Evolutionary conservation across 2,113 vertebrate species (phyloP).

Genomic region (Eolophus roseicapilla): DNA sequence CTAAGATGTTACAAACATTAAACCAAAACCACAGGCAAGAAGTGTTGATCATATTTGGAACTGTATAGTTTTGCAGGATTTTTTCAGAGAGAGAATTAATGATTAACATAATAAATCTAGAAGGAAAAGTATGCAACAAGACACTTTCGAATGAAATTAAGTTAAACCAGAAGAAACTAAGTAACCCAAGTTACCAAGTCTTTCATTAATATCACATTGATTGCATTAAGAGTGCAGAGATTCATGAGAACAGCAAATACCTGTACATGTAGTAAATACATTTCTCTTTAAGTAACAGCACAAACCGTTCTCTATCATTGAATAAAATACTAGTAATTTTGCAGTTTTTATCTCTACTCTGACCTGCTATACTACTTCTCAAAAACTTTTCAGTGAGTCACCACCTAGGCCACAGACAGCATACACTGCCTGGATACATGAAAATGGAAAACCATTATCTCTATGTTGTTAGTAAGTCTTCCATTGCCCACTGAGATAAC

Average conservation of each 20-base stretch:
- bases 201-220: not conserved
- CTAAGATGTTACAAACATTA: not conserved
- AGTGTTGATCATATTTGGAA: not conserved
- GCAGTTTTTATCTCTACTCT: not conserved
- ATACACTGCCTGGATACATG: not conserved
- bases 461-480: not conserved
- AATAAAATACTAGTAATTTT: not conserved
- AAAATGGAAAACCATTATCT: not conserved
- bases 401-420: not conserved
- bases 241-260: not conserved
- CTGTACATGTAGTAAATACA: not conserved
- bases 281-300: not conserved
- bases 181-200: not conserved
- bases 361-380: not conserved
- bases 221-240: not conserved
- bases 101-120: not conserved
- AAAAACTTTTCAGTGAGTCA: not conserved
- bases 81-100: not conserved
- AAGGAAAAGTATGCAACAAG: not conserved
- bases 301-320: not conserved
- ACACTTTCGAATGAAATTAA: not conserved
- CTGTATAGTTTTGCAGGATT: not conserved
- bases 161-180: not conserved
- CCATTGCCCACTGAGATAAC: not conserved
- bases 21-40: not conserved